Evolutionary conservation across 92 coral and sea anemone species (phyloP).

Genomic region (Palythoa grandiflora): DNA sequence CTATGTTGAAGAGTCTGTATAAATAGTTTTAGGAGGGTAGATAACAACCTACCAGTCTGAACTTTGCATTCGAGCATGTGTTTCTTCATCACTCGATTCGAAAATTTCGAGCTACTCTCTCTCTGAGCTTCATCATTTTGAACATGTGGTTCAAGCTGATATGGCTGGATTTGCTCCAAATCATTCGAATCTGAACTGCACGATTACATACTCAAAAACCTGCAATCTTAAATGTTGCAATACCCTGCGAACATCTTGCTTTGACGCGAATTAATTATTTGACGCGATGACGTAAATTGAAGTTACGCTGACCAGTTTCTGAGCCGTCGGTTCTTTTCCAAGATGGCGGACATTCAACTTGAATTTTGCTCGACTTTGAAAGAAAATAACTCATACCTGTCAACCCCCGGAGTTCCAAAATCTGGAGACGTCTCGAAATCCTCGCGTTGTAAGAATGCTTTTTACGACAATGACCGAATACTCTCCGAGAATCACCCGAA

Average conservation of each 20-base stretch:
- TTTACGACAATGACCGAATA: conserved; percentile 50
- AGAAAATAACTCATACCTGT: not conserved
- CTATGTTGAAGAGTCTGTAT: not conserved
- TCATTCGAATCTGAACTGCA: not conserved
- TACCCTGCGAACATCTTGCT: no score
- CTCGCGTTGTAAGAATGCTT: conserved; percentile 36
- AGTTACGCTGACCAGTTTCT: no score
- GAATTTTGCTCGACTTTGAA: no score
- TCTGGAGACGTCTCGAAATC: conserved; percentile 46
- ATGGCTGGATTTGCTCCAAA: not conserved
- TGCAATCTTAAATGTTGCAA: no score
- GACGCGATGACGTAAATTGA: no score
- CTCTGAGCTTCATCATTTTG: not conserved
- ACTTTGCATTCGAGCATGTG: not conserved
- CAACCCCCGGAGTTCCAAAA: conserved; percentile 16
- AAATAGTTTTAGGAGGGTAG: not conserved
- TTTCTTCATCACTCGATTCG: not conserved
- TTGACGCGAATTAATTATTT: no score
- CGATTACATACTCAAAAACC: not conserved
- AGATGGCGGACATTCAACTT: no score
- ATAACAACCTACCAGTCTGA: not conserved
- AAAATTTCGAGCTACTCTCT: not conserved
- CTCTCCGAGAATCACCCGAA: conserved; percentile 57
- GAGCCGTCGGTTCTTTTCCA: no score
- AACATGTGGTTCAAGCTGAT: conserved; percentile 5